phyloP scores from a whole-genome alignment of 1,140 invertebrate species.

The Onthophagus taurus region DNA sequence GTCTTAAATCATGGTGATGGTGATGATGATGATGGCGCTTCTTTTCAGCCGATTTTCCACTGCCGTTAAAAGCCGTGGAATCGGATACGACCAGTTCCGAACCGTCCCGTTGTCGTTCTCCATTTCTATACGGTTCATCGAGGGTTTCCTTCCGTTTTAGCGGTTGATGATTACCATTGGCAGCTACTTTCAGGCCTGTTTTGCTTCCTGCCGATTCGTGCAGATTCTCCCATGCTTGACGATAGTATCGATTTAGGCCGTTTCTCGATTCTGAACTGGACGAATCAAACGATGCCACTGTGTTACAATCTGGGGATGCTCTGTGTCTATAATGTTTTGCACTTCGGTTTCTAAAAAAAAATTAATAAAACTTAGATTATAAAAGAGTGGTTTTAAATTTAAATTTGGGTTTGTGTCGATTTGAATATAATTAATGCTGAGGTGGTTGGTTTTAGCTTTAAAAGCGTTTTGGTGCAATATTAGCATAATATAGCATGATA shows the following conservation, averaged over 20 bases:
- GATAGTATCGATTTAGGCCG: constrained; percentile 73
- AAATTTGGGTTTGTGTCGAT: not conserved
- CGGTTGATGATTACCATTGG: constrained; percentile 40
- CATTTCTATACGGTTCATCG: constrained; percentile 49
- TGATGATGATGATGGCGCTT: constrained; percentile 76
- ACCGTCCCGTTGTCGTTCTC: constrained; percentile 40
- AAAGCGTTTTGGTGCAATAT: not conserved
- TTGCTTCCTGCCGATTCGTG: constrained; percentile 67
- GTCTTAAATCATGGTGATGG: constrained; percentile 51
- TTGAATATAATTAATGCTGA: not conserved
- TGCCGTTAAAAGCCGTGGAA: constrained; percentile 39
- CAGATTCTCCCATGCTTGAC: constrained; percentile 85
- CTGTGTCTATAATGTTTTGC: constrained; percentile 78
- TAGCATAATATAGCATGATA: not conserved
- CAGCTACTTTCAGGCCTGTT: constrained; percentile 35
- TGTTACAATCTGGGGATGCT: constrained; percentile 79
- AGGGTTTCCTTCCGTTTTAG: constrained; percentile 59
- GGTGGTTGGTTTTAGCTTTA: not conserved
- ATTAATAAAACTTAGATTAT: not conserved
- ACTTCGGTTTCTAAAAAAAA: constrained; percentile 55
- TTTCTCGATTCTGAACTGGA: constrained; percentile 73
- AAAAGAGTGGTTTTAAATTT: not conserved
- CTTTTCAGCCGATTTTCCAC: constrained; percentile 51
- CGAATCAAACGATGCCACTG: constrained; percentile 76
- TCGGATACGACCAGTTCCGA: constrained; percentile 75